Evolutionary conservation across 2,888 invertebrate species (phyloP), one percentile per base, ranked within the genome.

Genomic region (Polyommatus icarus): DNA sequence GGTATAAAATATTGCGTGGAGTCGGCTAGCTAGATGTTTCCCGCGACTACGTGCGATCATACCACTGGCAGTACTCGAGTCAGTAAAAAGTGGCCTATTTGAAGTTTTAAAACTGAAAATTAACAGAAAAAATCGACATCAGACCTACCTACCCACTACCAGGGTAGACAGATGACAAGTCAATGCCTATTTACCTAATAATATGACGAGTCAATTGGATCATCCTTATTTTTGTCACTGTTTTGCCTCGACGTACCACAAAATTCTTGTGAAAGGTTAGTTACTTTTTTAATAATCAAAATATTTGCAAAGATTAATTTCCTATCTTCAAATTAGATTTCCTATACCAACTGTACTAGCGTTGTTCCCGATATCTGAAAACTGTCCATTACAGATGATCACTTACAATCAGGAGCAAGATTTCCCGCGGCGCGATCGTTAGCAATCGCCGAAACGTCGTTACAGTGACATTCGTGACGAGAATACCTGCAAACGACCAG

Each of bases 1-100:
- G 91, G 91, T 93, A 93, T 93, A 93, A 94, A 93, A 94, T 93
- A 94, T 93, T 91, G 90, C 90, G 90, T 94, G 92, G 90, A 85
- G 87, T 89, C 88, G 88, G 86, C 87, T 67, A 67, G 24, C 1
- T 67, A 59, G 20, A n/a, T 59, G 2, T 8, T 8, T 10, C 59
- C 20, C 20, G 67, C 67, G 24, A 24, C 29, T 67, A 2, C 59
- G 20, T n/a, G 20, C 3, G n/a, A 20, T 8, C 7, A n/a, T 59
- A n/a, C 15, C 54, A 18, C 18, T 54, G 1, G 54, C 1, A 18
- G 12, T n/a, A 46, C 40, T 10, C 8, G 8, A 8, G 40, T 46
- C 12, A 12, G 50, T 50, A 7, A n/a, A n/a, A 57, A n/a, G 54
- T 54, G 18, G 18, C 18, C 54, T 18, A 54, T 54, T 7, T 7